Evolutionary conservation across 1,140 invertebrate genomes (phyloP).

Genomic region (Agrypnia vestita): DNA sequence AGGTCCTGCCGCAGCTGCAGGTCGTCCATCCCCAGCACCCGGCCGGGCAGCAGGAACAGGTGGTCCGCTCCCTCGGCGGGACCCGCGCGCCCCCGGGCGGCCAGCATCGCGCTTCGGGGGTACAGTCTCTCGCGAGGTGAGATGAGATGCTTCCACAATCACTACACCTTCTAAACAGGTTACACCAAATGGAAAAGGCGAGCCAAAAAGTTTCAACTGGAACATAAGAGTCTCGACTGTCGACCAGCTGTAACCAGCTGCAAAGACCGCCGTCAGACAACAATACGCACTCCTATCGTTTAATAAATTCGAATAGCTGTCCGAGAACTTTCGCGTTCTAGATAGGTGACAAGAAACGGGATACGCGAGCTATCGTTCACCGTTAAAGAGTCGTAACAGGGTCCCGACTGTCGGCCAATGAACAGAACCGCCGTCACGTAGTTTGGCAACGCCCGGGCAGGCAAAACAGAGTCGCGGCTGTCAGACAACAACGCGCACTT

Average conservation of each 20-base stretch:
- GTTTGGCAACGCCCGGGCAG: too few relatives aligned
- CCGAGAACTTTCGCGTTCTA: constrained; percentile 6
- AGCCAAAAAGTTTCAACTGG: too few relatives aligned
- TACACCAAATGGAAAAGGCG: too few relatives aligned
- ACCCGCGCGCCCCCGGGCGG: constrained; percentile 66
- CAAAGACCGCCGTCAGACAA: too few relatives aligned
- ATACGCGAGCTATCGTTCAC: constrained; percentile 24
- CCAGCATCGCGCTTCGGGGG: constrained; percentile 50
- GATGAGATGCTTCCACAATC: too few relatives aligned
- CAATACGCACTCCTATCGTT: too few relatives aligned
- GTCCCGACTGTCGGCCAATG: neutral
- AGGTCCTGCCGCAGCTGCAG: constrained; percentile 74
- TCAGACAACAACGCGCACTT: constrained; percentile 25
- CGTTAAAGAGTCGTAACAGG: neutral
- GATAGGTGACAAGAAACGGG: neutral
- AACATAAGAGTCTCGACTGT: too few relatives aligned
- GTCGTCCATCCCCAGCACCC: constrained; percentile 77
- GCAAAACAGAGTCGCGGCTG: neutral
- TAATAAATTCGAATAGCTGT: constrained; percentile 12
- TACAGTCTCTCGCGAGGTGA: too few relatives aligned
- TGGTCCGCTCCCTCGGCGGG: constrained; percentile 76
- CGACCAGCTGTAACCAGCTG: too few relatives aligned
- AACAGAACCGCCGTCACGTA: neutral
- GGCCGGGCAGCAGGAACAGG: constrained; percentile 74
- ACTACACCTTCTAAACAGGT: too few relatives aligned